phyloP scores from a whole-genome alignment of 1,140 invertebrate species.

The Drosophila tani region DNA sequence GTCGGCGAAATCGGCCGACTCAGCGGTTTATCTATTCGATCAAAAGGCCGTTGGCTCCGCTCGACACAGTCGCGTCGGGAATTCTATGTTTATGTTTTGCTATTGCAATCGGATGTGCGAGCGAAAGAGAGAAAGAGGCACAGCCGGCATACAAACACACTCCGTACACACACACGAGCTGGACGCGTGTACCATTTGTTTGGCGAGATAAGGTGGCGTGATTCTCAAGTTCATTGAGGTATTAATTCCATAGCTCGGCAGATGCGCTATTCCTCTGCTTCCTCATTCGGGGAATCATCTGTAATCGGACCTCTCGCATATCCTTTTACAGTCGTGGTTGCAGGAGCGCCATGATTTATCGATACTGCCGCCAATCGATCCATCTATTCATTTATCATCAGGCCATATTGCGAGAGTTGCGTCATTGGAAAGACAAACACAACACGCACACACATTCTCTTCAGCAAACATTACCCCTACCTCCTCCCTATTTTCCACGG shows the following conservation, averaged over 20 bases:
- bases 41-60: slow-evolving; percentile 39
- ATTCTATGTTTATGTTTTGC: slow-evolving; percentile 61
- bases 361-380: neutral
- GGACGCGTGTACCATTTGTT: slow-evolving; percentile 73
- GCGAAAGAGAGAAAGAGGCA: slow-evolving; percentile 18
- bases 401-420: slow-evolving; percentile 58
- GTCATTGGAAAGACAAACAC: slow-evolving; percentile 74
- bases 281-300: slow-evolving; percentile 4
- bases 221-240: slow-evolving; percentile 83
- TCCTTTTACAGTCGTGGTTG: slow-evolving; percentile 56
- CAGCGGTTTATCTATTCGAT: slow-evolving; percentile 28
- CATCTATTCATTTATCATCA: slow-evolving; percentile 31
- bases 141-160: slow-evolving; percentile 23
- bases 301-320: slow-evolving; percentile 16
- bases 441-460: slow-evolving; percentile 39
- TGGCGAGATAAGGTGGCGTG: slow-evolving; percentile 82
- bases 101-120: slow-evolving; percentile 24
- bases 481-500: neutral
- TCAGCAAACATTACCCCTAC: slow-evolving; percentile 17
- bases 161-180: slow-evolving; percentile 35
- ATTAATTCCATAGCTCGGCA: slow-evolving; percentile 51
- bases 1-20: slow-evolving; percentile 31
- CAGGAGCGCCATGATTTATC: slow-evolving; percentile 19
- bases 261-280: slow-evolving; percentile 5
- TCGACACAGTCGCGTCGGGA: slow-evolving; percentile 18